Conservation (phyloP, 92 coral and sea anemone species). For the Bergia puertoricense region DNA sequence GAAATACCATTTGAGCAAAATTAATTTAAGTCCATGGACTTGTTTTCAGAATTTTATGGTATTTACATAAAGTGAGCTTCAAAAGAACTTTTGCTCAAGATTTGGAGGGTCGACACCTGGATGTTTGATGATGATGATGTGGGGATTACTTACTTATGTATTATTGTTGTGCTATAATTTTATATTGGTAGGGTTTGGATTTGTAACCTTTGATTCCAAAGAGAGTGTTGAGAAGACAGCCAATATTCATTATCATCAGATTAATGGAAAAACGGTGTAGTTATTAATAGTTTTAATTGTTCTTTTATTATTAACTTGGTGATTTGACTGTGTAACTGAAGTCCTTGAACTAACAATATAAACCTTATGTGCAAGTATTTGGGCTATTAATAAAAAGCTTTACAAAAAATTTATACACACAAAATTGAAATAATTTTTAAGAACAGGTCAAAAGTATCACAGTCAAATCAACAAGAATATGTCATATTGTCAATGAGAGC, state of each 20-base stretch:
- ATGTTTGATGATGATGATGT: not conserved
- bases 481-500: not conserved
- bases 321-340: not conserved
- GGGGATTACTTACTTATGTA: slow-evolving; percentile 27
- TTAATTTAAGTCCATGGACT: too few species aligned
- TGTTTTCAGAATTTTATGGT: not conserved
- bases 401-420: not conserved
- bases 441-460: not conserved
- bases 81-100: not conserved
- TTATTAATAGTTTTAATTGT: slow-evolving; percentile 65
- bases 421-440: too few species aligned
- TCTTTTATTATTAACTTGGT: slow-evolving; percentile 1
- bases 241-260: slow-evolving; percentile 85
- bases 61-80: not conserved
- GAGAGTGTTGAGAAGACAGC: slow-evolving; percentile 88
- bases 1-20: too few species aligned
- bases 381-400: too few species aligned
- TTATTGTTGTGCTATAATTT: slow-evolving; percentile 55
- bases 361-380: not conserved
- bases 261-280: slow-evolving; percentile 99
- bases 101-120: not conserved
- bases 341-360: not conserved
- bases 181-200: slow-evolving; percentile 99
- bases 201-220: slow-evolving; percentile 95
- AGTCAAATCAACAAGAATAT: not conserved